Base-by-base conservation (phyloP, 2,797 vertebrate genomes). In the Lerista edwardsae region DNA sequence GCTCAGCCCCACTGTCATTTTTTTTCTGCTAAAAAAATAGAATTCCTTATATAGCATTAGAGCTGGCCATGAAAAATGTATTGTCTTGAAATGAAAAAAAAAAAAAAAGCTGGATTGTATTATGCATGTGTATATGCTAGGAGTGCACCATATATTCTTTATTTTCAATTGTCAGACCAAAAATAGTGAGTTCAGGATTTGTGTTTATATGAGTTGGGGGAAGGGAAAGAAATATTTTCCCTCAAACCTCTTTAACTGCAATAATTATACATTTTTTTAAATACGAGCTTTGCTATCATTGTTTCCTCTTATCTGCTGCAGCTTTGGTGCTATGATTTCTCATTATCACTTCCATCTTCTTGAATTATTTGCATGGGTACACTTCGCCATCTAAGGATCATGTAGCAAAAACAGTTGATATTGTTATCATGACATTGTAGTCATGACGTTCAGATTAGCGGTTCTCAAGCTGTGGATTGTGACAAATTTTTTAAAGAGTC, bases 41-140 rank as follows among this genome's bases (percentile, higher is more conserved):
- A 78, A 65, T 72, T 62, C n/a, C 36, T 36, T 12, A 51, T 39
- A 71, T 62, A 83, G 68, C 47, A 78, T 78, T 72, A 68, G 34
- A 80, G 21, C 31, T 29, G 44, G 41, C 17, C 29, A 41, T 71
- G 67, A 79, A 87, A 44, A 80, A 71, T 31, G 7, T 51, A 62
- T 75, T 75, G 51, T 62, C 71, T 71, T 62, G 57, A 69, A 64
- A 21, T 57, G 62, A 75, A 80, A 87, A 44, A 44, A 57, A 75
- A 80, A 87, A 44, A 44, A 57, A 69, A 36, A 51, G 25, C 36
- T 68, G 57, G 71, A 80, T 31, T 31, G 44, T 39, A 34, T 80
- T 80, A 79, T 62, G 25, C 55, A 39, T 68, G 31, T 17, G 14
- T 29, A 68, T 79, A 51, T 29, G 61, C 68, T 77, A 39, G 34